Base-by-base conservation (phyloP, 2,797 vertebrate genomes). In the Enteromius afrohamiltoni region DNA sequence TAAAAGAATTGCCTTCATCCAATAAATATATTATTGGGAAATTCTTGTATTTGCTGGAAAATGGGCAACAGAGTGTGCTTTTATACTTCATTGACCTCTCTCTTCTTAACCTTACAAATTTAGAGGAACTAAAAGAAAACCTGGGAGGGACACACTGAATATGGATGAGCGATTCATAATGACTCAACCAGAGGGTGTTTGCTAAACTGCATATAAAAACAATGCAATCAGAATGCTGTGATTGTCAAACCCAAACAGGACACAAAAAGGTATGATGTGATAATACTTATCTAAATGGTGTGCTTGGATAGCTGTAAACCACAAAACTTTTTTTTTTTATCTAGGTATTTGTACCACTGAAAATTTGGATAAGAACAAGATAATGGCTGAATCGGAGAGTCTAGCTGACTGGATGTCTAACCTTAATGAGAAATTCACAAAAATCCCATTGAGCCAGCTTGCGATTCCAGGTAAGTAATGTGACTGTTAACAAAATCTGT, bases 381-480 rank as follows among this genome's bases (percentile, higher is more conserved):
- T 29, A 21, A 79, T 51, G 62, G 77, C 26, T 79, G 62, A 51
- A 79, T 14, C 1, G 4, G 76, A 21, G 23, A 19, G 17, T 65
- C 40, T 49, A 14, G 19, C 77, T 16, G 62, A 67, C 29, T 79
- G 77, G 77, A 79, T 79, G 77, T 67, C 45, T 34, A 67, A 67
- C 10, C 42, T 79, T 13, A 51, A 51, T 10, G 62, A 79, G 45
- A 79, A 31, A 51, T 51, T 67, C 6, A 79, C 62, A 14, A 37
- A 65, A 47, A 51, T 67, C 3, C 77, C 77, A 8, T 51, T 79
- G 62, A 67, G 77, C 62, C 77, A 67, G 0, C 60, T 79, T 29
- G 77, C 77, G n/a, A 67, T 79, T 67, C 77, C 77, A 37, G 77
- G 77, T 79, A 47, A 65, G 60, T 14, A 29, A 62, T 62, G 26